Percentiles rank a stretch among this genome's conserved stretches.
These are phyloP conservation scores for Solenopsis invicta DNA, from an alignment of 1,140 invertebrate species.

Conservation along the genomic window DNA sequence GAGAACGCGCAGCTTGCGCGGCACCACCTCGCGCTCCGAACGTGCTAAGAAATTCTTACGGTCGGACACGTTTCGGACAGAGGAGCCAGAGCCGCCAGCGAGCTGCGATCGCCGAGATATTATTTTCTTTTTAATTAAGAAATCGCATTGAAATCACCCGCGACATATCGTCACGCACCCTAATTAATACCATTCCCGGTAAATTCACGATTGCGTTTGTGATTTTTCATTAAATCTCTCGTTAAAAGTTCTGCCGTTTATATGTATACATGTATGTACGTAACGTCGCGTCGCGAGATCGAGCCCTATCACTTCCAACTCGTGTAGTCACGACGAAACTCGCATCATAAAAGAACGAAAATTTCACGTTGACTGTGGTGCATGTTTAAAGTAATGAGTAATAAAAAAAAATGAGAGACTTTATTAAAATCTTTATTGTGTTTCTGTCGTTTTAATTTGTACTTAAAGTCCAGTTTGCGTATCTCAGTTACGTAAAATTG, in stretches of 20 bases:
- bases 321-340: not conserved
- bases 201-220: constrained; percentile 29
- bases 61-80: constrained; percentile 12
- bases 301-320: not conserved
- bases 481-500: not conserved
- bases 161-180: not conserved
- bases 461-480: not conserved
- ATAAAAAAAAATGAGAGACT: not conserved
- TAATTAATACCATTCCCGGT: constrained; percentile 32
- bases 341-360: not conserved
- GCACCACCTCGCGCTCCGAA: constrained; percentile 41
- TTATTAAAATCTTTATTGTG: not conserved
- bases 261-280: not conserved
- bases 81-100: not conserved
- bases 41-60: constrained; percentile 75
- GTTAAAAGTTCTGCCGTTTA: constrained; percentile 47
- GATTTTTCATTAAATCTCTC: constrained; percentile 42
- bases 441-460: not conserved
- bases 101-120: not conserved
- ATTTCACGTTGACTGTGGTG: not conserved
- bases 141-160: not conserved
- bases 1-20: constrained; percentile 60
- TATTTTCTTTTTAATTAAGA: constrained; percentile 34
- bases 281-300: not conserved
- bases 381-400: constrained; percentile 2